Evolutionary conservation across 2,113 vertebrate species (phyloP), one percentile per base, ranked within the genome.

Genomic region (Strigops habroptila): DNA sequence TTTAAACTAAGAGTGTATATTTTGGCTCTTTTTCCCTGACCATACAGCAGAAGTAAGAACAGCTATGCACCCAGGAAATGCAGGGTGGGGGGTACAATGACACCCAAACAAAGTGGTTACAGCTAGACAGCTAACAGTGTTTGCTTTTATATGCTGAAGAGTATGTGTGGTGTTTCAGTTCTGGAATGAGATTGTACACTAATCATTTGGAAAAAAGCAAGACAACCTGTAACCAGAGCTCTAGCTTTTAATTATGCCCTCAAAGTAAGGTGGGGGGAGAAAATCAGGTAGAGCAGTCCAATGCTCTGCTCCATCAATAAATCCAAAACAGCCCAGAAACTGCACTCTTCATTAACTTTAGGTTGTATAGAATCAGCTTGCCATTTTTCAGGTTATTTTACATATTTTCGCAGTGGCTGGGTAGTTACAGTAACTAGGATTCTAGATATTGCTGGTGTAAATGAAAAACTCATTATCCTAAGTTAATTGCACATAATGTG

Each of bases 151-250:
- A 52, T 35, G 30, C 48, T 76, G 57, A 55, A 35, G 12, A 65
- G 11, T 12, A 33, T 16, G 16, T 25, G n/a, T 31, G 53, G 23
- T 43, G 65, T 48, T 10, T 28, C 5, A 25, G 27, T 11, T 55
- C 53, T 63, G 25, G 10, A 30, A 3, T 11, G 13, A 70, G 6
- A 60, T 0, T 11, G 28, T 3, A 63, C 1, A 62, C 33, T 5
- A 41, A 68, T 9, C 30, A 59, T 14, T 28, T 43, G 19, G 28
- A 43, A 52, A 6, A 35, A 59, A 60, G 25, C 3, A 3, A 79
- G 10, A 88, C 8, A 55, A 43, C 15, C 18, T 8, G 33, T 35
- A 77, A 81, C 9, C 31, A 41, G 22, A 91, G 27, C 35, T 79
- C 22, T 14, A 68, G 18, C 15, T 83, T 82, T 84, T 55, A 87